Evolutionary conservation across 2,797 vertebrate genomes (phyloP), one percentile per base, ranked within the genome.

Genomic region (Pseudomugil tenellus): DNA sequence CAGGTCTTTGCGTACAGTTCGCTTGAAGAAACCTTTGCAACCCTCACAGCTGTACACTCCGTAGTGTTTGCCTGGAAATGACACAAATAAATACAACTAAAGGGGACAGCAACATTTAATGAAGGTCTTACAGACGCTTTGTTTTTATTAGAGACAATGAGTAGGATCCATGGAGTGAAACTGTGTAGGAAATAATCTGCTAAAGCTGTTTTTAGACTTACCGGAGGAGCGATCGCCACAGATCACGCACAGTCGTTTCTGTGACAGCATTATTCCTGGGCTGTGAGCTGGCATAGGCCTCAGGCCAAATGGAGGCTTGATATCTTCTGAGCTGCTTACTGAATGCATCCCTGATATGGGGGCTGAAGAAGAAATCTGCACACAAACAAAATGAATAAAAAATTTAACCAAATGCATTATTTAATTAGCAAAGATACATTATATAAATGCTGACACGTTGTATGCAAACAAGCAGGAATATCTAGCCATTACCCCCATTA

Each of bases 171-270:
- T 48, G 63, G 52, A 10, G 14, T 69, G 39, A 8, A 43, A 61
- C 39, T 63, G 19, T 53, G 60, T 7, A 23, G 12, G 4, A 39
- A 48, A 48, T 19, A 43, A 4, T 39, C 35, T 48, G 3, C 28
- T 5, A 26, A 11, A 8, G 51, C 11, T 59, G 52, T 49, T 72
- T 56, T 72, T 51, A 52, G 48, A 19, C 91, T 91, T 88, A 99
- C 97, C 97, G 91, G 98, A 99, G 61, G 98, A 99, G 85, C 98
- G 95, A 90, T 99, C 98, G 65, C 98, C 97, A 1, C 97, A 99
- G 94, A 99, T 99, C 91, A 97, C 96, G 80, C 98, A 99, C 92
- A 99, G 94, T 91, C 98, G 97, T 93, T 99, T 99, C 86, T 95
- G 94, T 77, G 93, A 95, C 76, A 94, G 62, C 92, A 95, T 93